phyloP scores from a whole-genome alignment of 2,888 invertebrate genomes.

The Muscina levida region DNA sequence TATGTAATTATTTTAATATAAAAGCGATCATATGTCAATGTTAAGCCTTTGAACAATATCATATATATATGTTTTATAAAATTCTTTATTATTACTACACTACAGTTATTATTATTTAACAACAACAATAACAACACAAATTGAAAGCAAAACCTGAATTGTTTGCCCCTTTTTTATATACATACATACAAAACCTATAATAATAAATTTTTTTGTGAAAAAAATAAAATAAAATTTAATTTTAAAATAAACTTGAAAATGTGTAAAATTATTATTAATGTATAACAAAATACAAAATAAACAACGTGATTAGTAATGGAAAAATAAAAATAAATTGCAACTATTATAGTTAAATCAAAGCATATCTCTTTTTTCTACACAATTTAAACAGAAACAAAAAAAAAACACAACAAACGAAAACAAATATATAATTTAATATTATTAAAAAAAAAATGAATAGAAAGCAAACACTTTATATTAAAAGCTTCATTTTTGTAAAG shows the following conservation, averaged over 20 bases:
- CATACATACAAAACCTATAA: background rate
- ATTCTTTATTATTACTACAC: conserved; percentile 20
- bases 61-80: no score
- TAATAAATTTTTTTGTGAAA: conserved; percentile 44
- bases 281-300: background rate
- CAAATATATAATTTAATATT: background rate
- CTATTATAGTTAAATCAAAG: conserved; percentile 61
- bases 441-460: conserved; percentile 11
- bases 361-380: conserved; percentile 59
- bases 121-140: conserved; percentile 41
- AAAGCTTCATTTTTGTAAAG: conserved; percentile 60
- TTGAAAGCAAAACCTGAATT: conserved; percentile 51
- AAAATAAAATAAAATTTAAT: conserved; percentile 47
- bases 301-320: conserved; percentile 35
- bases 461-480: no score
- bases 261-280: conserved; percentile 17
- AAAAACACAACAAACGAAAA: conserved; percentile 13
- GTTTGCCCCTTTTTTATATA: conserved; percentile 29
- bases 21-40: background rate
- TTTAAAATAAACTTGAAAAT: conserved; percentile 44
- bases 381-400: conserved; percentile 2
- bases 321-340: conserved; percentile 29
- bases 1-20: conserved; percentile 28
- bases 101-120: conserved; percentile 37
- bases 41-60: conserved; percentile 45